Percentiles rank a stretch among this genome's conserved stretches.
Conservation (phyloP, 2,113 vertebrate genomes). For the Pimephales promelas region DNA sequence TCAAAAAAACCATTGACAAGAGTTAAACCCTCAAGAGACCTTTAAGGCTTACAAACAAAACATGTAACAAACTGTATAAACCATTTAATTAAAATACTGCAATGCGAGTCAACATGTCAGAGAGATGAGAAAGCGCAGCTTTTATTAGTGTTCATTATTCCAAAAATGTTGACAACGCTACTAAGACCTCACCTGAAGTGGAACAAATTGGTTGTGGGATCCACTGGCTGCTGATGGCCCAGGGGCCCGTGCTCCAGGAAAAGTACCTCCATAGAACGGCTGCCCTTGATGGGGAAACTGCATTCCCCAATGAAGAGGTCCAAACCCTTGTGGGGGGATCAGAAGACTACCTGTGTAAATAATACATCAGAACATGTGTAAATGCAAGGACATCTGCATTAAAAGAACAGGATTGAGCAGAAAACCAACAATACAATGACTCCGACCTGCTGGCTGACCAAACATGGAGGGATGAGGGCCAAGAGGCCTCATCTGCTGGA, state of each 20-base stretch:
- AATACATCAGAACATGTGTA: neutral
- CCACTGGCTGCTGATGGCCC: slow-evolving; percentile 75
- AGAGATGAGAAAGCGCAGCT: neutral
- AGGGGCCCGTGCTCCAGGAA: slow-evolving; percentile 75
- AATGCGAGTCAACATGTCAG: neutral
- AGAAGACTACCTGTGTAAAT: slow-evolving; percentile 69
- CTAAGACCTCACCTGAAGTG: slow-evolving; percentile 83
- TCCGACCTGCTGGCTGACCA: slow-evolving; percentile 76
- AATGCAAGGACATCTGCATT: neutral
- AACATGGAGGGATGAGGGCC: slow-evolving; percentile 74
- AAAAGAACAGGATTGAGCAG: neutral
- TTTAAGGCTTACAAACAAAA: too few species aligned
- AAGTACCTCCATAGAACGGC: slow-evolving; percentile 82
- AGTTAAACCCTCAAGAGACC: neutral
- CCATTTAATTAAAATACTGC: neutral
- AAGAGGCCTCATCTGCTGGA: slow-evolving; percentile 79
- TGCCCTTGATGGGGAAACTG: slow-evolving; percentile 77
- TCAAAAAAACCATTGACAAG: too few species aligned
- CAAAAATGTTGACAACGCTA: too few species aligned
- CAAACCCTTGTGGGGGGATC: slow-evolving; percentile 82
- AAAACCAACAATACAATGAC: slow-evolving; percentile 1
- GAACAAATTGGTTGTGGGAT: slow-evolving; percentile 94
- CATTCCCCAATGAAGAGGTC: slow-evolving; percentile 82
- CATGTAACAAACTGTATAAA: neutral
- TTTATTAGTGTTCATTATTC: neutral